Evolutionary conservation across 2,797 vertebrate species (phyloP).

Genomic region (Lophius americanus): DNA sequence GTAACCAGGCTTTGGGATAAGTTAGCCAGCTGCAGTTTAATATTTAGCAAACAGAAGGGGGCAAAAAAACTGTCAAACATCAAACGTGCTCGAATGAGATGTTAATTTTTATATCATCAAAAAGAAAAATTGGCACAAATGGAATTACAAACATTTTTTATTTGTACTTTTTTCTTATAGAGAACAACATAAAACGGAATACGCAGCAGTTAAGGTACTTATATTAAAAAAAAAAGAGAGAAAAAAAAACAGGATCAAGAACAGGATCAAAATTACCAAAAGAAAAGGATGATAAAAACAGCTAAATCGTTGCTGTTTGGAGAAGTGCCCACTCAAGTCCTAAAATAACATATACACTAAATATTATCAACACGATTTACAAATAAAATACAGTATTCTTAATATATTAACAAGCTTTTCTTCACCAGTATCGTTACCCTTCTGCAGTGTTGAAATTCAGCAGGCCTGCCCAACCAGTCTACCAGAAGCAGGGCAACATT

Average conservation of each 20-base stretch:
- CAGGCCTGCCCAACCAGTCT: constrained; percentile 13
- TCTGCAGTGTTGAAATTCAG: neutral
- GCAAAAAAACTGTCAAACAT: no score
- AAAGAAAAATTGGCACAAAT: neutral
- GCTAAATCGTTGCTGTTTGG: neutral
- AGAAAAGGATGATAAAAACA: constrained; percentile 43
- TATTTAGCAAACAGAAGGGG: no score
- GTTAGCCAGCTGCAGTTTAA: no score
- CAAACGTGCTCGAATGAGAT: no score
- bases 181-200: constrained; percentile 38
- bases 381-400: constrained; percentile 51
- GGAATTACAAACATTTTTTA: constrained; percentile 53
- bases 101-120: no score
- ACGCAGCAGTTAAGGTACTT: neutral
- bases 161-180: constrained; percentile 42
- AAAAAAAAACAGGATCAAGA: neutral
- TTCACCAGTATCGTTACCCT: constrained; percentile 1
- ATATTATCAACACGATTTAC: constrained; percentile 19
- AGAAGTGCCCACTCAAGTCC: neutral
- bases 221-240: constrained; percentile 20
- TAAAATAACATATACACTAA: constrained; percentile 36
- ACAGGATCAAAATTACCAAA: constrained; percentile 7
- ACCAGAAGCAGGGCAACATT: constrained; percentile 1
- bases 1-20: no score
- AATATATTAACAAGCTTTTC: constrained; percentile 53